These are phyloP conservation scores for Heteromurus nitidus DNA, from an alignment of 2,888 invertebrate species.

Conservation along the genomic window DNA sequence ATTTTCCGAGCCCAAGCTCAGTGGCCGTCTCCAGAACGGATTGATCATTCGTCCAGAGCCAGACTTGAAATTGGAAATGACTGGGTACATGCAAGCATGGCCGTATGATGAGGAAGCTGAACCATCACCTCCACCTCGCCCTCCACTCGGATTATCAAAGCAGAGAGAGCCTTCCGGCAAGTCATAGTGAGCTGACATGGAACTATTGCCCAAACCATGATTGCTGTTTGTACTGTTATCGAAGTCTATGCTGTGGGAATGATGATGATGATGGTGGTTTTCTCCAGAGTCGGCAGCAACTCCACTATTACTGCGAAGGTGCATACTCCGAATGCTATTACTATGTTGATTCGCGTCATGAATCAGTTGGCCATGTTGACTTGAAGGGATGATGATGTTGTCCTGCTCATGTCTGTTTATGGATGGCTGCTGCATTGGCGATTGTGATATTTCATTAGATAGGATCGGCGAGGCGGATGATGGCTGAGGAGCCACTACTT, in stretches of 20 bases:
- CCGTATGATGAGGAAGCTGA: slow-evolving; percentile 36
- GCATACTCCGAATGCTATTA: no score
- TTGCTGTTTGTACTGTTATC: slow-evolving; percentile 21
- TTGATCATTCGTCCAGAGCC: slow-evolving; percentile 72
- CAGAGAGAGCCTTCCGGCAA: slow-evolving; percentile 34
- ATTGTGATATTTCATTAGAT: neutral
- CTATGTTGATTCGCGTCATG: no score
- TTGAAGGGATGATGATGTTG: slow-evolving; percentile 33
- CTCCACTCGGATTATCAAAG: neutral
- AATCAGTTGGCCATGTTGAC: neutral
- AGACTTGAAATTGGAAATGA: slow-evolving; percentile 5
- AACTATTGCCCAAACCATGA: slow-evolving; percentile 1
- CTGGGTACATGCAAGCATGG: slow-evolving; percentile 31
- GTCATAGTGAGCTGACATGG: slow-evolving; percentile 49
- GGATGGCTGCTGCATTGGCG: neutral
- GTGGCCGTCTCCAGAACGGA: slow-evolving; percentile 75
- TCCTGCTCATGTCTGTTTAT: slow-evolving; percentile 9
- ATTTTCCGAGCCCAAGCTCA: slow-evolving; percentile 82
- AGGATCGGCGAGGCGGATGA: neutral
- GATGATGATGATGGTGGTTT: slow-evolving; percentile 28
- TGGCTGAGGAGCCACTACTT: no score
- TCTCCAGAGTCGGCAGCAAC: no score
- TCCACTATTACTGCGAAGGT: no score
- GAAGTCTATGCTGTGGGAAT: slow-evolving; percentile 25
- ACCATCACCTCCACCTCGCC: slow-evolving; percentile 7